Base-by-base conservation (phyloP, 1,140 invertebrate genomes). In the Panagrolaimus sp. region DNA sequence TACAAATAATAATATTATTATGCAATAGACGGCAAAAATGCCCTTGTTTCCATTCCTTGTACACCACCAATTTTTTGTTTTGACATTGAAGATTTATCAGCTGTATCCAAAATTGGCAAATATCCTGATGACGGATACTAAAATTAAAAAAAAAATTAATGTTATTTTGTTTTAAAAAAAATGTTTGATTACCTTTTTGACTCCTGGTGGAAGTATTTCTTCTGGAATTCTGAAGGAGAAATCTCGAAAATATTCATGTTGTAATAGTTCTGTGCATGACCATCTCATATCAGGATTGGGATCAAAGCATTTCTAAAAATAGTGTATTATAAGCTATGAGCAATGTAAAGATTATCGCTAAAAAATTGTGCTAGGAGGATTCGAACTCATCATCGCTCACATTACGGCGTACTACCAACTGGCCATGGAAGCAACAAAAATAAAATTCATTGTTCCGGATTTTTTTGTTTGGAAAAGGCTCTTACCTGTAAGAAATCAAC, bases 241-340 rank as follows among this genome's bases (percentile, higher is more conserved):
- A 31, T 76, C 73, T 23, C 79, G 68, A 63, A 96, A 94, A 83
- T 95, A 93, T 1, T 89, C 87, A 84, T 97, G 95, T 68, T 89
- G 87, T 13, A 96, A 84, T 23, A 98, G 86, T 83, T 95, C 90
- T 75, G 93, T 91, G 84, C 93, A 87, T 0, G 91, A 91, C 89
- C 90, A 91, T 75, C 96, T 87, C 82, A 91, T 89, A 61, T 88
- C 87, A 0, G 95, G 95, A 85, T 98, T 92, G 85, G 93, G 93
- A 80, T 95, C 91, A 63, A 98, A 84, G 82, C 94, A 98, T 88
- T 91, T 92, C 89, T 92, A 84, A 38, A 81, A 70, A 61, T 42
- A n/a, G 20, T 68, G 27, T 23, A 42, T 51, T 61, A 67, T n/a
- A n/a, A n/a, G n/a, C n/a, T n/a, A 13, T 5, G 20, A 61, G 45